Conservation (phyloP, 2,797 vertebrate genomes). For the Florisuga fusca region DNA sequence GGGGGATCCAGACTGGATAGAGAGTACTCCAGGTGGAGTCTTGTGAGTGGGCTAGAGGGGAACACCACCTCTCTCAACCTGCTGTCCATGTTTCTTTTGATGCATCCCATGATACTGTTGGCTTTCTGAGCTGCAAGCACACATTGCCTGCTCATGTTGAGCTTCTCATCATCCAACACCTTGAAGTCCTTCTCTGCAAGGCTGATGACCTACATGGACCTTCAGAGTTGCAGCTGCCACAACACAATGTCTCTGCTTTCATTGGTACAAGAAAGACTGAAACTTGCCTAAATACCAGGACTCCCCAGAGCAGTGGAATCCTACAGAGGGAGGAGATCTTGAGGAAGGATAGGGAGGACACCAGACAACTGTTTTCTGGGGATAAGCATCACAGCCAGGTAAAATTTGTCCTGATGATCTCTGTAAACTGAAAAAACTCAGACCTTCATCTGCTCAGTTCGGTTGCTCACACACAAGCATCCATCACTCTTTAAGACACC, state of each 20-base stretch:
- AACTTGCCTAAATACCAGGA: background rate
- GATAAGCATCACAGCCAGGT: background rate
- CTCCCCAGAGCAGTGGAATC: background rate
- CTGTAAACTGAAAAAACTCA: background rate
- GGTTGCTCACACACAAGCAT: background rate
- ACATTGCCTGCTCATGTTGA: too few relatives aligned
- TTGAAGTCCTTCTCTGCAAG: too few relatives aligned
- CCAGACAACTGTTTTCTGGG: background rate
- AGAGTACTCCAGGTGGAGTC: too few relatives aligned
- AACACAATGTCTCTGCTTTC: background rate
- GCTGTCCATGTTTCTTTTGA: too few relatives aligned
- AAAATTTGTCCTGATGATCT: background rate
- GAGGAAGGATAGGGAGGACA: background rate
- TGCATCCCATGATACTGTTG: too few relatives aligned
- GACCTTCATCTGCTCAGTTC: fast-evolving
- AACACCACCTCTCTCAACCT: too few relatives aligned
- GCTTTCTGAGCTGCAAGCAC: too few relatives aligned
- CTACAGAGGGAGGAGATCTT: background rate
- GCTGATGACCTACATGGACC: background rate
- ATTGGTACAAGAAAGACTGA: background rate
- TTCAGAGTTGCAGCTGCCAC: background rate
- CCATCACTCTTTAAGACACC: background rate
- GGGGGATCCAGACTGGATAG: too few relatives aligned
- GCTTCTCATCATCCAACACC: too few relatives aligned
- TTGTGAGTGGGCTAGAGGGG: too few relatives aligned